Evolutionary conservation across 2,888 invertebrate genomes (phyloP).

Genomic region (Meteorus cinctellus): DNA sequence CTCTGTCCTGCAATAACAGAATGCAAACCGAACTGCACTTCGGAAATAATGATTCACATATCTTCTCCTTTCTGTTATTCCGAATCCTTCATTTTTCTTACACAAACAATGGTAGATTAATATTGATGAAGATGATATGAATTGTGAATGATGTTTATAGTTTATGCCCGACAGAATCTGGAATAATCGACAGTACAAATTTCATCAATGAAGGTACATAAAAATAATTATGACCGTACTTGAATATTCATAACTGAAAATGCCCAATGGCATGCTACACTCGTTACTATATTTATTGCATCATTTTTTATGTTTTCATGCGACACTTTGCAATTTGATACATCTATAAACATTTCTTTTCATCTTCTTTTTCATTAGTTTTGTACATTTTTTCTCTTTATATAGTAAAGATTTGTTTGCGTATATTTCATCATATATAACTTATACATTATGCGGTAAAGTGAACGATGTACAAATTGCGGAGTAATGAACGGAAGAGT

Average conservation of each 20-base stretch:
- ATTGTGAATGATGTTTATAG: background rate
- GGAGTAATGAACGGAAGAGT: too few relatives aligned
- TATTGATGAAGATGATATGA: background rate
- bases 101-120: background rate
- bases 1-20: background rate
- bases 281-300: background rate
- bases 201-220: background rate
- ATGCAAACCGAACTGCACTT: background rate
- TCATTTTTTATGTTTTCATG: background rate
- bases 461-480: background rate
- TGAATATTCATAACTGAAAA: background rate
- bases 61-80: background rate
- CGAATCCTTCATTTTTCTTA: background rate
- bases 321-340: too few relatives aligned
- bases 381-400: background rate
- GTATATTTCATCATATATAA: background rate
- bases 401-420: background rate
- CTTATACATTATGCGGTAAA: background rate
- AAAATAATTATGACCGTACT: background rate
- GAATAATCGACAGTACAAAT: background rate
- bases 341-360: background rate
- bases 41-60: constrained; percentile 11
- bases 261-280: background rate
- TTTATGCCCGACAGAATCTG: background rate
- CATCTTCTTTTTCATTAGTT: background rate